Base-by-base conservation (phyloP, 2,797 vertebrate species). In the Chanos chanos region DNA sequence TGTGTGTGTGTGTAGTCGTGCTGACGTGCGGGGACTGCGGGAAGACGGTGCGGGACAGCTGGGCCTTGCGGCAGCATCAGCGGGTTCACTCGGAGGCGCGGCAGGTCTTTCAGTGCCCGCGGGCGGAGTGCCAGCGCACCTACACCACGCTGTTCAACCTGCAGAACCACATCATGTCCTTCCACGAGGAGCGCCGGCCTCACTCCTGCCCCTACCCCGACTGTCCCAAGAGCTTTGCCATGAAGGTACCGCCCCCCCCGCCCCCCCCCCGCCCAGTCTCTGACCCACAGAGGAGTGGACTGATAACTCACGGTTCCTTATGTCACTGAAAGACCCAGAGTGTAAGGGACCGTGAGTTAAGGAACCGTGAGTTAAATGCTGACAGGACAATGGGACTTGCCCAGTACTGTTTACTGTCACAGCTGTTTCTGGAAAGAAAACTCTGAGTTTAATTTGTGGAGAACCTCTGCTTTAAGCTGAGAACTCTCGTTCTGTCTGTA, bases 91-190 rank as follows among this genome's bases (percentile, higher is more conserved):
- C 81, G 0, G 78, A 70, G 0, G 77, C 77, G 3, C 83, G 92
- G 2, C 45, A 77, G 0, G 90, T 96, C 8, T 83, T 68, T 5
- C 73, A 34, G 12, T 98, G 96, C 7, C 93, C 92, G 0, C 74
- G 89, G 37, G 90, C 91, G 0, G 83, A 77, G 67, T 99, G 96
- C 4, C 68, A 60, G 2, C 80, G 96, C 30, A 92, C 95, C 0
- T 99, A 92, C 77, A 97, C 94, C 8, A 96, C 91, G 0, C 0
- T 73, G 2, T 98, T 95, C 73, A 97, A 94, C 72, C 90, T 99
- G 71, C 91, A 93, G 79, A 94, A 84, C 79, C 96, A 99, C 66
- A 87, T 99, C 43, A 53, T 84, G n/a, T 92, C 94, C 6, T 96
- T 94, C 72, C 96, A 99, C 0, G 91, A 98, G 52, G 87, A 88